phyloP scores from a whole-genome alignment of 2,888 invertebrate species.

The Gandaritis pyraliata region DNA sequence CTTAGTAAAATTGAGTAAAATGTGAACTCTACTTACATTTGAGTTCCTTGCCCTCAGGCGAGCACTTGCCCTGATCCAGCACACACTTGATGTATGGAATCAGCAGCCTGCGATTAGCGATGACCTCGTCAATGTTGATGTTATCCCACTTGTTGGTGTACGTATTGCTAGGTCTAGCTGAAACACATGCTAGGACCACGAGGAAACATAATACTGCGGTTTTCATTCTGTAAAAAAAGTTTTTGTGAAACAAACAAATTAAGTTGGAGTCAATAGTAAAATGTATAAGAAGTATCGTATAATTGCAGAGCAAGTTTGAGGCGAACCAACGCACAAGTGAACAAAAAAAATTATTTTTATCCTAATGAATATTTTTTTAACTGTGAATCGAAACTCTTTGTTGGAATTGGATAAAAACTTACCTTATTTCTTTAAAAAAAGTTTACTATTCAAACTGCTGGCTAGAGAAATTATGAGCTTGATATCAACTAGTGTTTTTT shows the following conservation, averaged over 20 bases:
- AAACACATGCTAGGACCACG: constrained; percentile 48
- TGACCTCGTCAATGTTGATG: constrained; percentile 86
- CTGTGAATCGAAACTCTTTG: too few species aligned
- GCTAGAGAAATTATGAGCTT: constrained; percentile 33
- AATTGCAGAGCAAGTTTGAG: too few species aligned
- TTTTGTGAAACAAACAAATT: too few species aligned
- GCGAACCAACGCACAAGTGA: too few species aligned
- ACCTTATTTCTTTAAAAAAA: constrained; percentile 10
- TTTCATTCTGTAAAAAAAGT: constrained; percentile 48
- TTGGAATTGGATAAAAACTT: constrained; percentile 5
- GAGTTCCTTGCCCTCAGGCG: constrained; percentile 86
- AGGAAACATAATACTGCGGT: constrained; percentile 54
- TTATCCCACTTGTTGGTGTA: constrained; percentile 88
- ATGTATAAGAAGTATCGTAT: too few species aligned
- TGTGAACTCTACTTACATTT: constrained; percentile 86
- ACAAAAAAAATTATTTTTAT: too few species aligned
- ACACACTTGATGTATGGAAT: constrained; percentile 87
- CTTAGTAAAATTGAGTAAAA: too few species aligned
- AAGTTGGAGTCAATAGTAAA: too few species aligned
- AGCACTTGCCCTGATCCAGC: constrained; percentile 84
- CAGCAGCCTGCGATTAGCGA: constrained; percentile 86
- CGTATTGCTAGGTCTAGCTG: constrained; percentile 43
- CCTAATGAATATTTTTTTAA: too few species aligned
- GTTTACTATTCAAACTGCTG: constrained; percentile 28
- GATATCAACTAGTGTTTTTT: constrained; percentile 29